Evolutionary conservation across 2,888 invertebrate genomes (phyloP), one percentile per base, ranked within the genome.

Genomic region (Caradrina clavipalpis): DNA sequence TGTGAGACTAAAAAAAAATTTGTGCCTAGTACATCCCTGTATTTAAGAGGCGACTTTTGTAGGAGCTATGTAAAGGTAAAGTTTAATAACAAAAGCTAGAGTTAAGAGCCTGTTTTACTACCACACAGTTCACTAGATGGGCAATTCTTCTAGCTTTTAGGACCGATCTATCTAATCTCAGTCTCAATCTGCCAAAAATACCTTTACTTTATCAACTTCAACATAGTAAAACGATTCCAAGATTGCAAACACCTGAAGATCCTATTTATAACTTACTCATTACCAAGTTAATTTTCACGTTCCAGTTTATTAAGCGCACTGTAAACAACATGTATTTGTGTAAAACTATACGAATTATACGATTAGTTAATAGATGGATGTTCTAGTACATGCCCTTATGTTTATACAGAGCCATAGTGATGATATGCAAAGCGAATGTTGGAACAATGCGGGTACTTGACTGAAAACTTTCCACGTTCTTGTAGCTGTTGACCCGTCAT

Each of bases 401-500:
- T 73, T 70, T 83, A 81, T 79, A 84, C 76, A 63, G 68, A 60
- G 22, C 22, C 60, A 60, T 68, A 65, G 59, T 79, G 73, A 76
- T 75, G 64, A 68, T 63, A 83, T 80, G 82, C 73, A 72, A 84
- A 75, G 73, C 15, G 62, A 26, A 21, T 58, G 50, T 13, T 63
- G 58, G 57, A 69, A 61, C 70, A 71, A 39, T 60, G 22, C 26
- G 31, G 19, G 69, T 74, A 72, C 77, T 59, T 73, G 26, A 11
- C 68, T 49, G 80, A 87, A 89, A 92, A 90, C 82, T 90, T 94
- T 93, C 94, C 94, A 90, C 87, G 86, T 88, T 87, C 84, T 86
- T 84, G 85, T 87, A 78, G 78, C 80, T 86, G 83, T 85, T 80
- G 77, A 81, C 80, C 86, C 85, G 88, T 91, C 93, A 93, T 94